These are phyloP conservation scores for Bucco capensis DNA, from an alignment of 2,113 vertebrate species.

Conservation along the genomic window DNA sequence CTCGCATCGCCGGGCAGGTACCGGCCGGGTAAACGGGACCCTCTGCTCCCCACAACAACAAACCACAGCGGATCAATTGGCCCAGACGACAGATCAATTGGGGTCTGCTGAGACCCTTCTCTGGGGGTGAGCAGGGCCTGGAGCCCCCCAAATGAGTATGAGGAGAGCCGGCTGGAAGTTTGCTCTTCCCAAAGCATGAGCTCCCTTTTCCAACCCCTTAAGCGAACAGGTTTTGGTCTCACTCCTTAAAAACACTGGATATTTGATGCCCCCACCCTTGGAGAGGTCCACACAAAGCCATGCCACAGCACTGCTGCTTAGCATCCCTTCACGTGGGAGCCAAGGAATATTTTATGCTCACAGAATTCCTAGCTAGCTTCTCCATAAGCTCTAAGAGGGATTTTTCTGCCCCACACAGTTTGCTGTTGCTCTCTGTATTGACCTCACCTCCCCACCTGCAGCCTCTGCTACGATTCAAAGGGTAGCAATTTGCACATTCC, in stretches of 20 bases:
- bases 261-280: not conserved
- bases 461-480: not conserved
- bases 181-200: not conserved
- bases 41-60: not conserved
- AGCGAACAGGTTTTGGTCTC: not conserved
- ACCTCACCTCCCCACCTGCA: not conserved
- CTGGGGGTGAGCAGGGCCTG: no score
- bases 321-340: not conserved
- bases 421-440: not conserved
- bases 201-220: not conserved
- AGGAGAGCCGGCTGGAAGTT: not conserved
- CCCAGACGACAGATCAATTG: slow-evolving; percentile 44
- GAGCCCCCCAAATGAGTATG: not conserved
- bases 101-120: no score
- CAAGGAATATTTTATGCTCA: not conserved
- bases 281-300: not conserved
- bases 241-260: not conserved
- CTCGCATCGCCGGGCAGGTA: not conserved
- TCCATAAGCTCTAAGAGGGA: not conserved
- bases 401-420: not conserved
- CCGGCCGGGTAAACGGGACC: not conserved
- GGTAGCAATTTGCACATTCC: not conserved
- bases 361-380: not conserved
- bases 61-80: slow-evolving; percentile 35
- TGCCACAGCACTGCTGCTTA: not conserved